Base-by-base conservation (phyloP, 2,113 vertebrate genomes). In the Brachyhypopomus occidentalis region DNA sequence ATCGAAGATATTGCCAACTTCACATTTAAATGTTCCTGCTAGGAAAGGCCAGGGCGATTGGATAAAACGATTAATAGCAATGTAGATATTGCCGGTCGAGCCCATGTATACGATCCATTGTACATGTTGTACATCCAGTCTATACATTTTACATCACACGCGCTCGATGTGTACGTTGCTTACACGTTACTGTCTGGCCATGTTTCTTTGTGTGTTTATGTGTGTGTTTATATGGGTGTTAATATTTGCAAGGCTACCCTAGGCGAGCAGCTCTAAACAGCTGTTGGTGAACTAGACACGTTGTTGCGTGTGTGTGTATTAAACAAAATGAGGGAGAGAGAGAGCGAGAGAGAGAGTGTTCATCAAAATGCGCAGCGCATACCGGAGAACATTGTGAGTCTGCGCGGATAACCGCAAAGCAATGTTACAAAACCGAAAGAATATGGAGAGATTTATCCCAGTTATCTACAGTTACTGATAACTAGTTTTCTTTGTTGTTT, bases 301-400 rank as follows among this genome's bases (percentile, higher is more conserved):
- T 52, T 52, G 45, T 52, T 52, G 45, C 9, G 56, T 56, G 34
- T 30, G 74, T 55, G 76, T 27, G 38, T 12, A n/a, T n/a, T 2
- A 63, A 41, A 48, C 1, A 30, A 52, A 45, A 64, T 30, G n/a
- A 36, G 66, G 12, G 12, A 11, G 12, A 52, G 45, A 52, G 9
- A 52, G 45, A 52, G 8, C 2, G 45, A 14, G 45, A 14, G 8
- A 12, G 45, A 12, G 59, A 20, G 14, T 23, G 66, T 82, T 82
- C 74, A 82, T 82, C 74, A 48, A 63, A 77, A 82, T 82, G 80
- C 80, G 73, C 66, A 72, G 74, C 36, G 74, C 80, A 82, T 82
- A 77, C 62, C 74, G 76, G 66, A n/a, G 74, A 77, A 62, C 74
- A 82, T 72, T 77, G 74, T 72, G 80, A 82, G 80, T 77, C 80